Conservation (phyloP, 2,797 vertebrate species). For the Rhabdomys pumilio region DNA sequence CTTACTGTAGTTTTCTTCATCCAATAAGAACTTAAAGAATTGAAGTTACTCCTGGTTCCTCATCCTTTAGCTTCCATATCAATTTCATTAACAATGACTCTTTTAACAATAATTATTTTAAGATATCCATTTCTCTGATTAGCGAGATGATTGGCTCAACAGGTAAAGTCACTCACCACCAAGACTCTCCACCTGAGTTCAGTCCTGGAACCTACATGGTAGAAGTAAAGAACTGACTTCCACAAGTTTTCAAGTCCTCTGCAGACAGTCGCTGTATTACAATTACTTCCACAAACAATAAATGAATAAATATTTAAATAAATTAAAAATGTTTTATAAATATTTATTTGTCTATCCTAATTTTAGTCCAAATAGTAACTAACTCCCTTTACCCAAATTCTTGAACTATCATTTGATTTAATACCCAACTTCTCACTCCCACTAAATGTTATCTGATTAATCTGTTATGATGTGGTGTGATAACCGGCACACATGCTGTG, state of each 20-base stretch:
- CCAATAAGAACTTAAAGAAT: not conserved
- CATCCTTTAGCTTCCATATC: not conserved
- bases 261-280: not conserved
- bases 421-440: not conserved
- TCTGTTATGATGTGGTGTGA: not conserved
- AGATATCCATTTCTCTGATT: not conserved
- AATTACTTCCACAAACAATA: not conserved
- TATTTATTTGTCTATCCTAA: not conserved
- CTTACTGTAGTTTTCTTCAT: not conserved
- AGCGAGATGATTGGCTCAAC: not conserved
- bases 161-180: too few relatives aligned
- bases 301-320: too few relatives aligned
- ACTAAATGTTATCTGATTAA: not conserved
- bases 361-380: not conserved
- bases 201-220: too few relatives aligned
- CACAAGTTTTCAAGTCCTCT: not conserved
- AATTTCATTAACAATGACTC: not conserved
- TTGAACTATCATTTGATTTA: not conserved
- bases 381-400: not conserved
- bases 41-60: not conserved
- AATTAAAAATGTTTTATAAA: not conserved
- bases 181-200: not conserved
- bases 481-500: not conserved
- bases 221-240: not conserved
- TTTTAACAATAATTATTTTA: not conserved